Evolutionary conservation across 2,797 vertebrate species (phyloP).

Genomic region (Molothrus aeneus): DNA sequence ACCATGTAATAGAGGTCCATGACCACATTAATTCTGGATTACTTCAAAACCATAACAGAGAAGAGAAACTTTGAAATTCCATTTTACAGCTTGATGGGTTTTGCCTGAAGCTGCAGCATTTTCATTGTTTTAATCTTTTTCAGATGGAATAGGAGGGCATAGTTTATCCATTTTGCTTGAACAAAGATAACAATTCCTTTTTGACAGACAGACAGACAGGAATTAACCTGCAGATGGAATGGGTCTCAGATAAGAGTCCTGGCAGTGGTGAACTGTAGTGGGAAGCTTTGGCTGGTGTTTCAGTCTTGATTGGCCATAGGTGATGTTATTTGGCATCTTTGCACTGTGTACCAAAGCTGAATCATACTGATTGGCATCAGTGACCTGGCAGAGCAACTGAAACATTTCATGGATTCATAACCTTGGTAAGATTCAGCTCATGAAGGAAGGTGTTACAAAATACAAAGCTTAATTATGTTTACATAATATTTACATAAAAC

Average conservation of each 20-base stretch:
- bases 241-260: neutral
- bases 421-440: neutral
- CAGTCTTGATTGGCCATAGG: neutral
- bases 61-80: neutral
- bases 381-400: neutral
- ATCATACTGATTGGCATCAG: neutral
- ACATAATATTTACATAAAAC: neutral
- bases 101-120: neutral
- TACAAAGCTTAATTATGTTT: neutral
- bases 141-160: neutral
- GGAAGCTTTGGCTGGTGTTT: neutral
- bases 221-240: neutral
- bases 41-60: neutral
- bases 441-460: neutral
- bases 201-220: neutral
- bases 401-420: neutral
- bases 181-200: neutral
- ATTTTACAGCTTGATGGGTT: neutral
- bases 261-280: neutral
- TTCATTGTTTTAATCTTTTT: neutral
- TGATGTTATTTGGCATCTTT: neutral
- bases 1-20: neutral
- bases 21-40: neutral
- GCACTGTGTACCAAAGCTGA: neutral
- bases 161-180: neutral